Conservation (phyloP, 2,113 vertebrate genomes). For the Gavialis gangeticus region DNA sequence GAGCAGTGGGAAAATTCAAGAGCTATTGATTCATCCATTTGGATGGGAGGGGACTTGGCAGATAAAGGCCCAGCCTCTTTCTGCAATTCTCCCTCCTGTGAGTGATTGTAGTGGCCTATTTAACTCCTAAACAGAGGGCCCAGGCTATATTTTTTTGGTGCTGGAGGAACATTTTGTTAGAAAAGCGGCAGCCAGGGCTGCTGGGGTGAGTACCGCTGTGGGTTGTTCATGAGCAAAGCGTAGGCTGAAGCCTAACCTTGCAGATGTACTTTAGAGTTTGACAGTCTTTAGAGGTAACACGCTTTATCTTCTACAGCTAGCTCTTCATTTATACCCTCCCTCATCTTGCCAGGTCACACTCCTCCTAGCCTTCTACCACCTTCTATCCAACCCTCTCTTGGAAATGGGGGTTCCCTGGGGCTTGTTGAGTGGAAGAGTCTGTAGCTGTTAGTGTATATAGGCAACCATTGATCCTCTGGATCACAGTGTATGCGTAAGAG, state of each 20-base stretch:
- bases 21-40: not conserved
- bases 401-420: conserved; percentile 45
- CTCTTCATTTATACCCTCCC: conserved; percentile 26
- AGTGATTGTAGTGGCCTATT: conserved; percentile 17
- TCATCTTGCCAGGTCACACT: conserved; percentile 38
- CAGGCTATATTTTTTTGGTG: conserved; percentile 66
- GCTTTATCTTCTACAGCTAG: conserved; percentile 30
- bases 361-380: conserved; percentile 20
- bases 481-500: too few relatives aligned
- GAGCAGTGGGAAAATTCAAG: not conserved
- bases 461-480: too few relatives aligned
- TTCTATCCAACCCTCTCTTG: not conserved
- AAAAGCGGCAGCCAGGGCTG: conserved; percentile 67
- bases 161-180: conserved; percentile 70
- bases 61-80: not conserved
- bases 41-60: not conserved
- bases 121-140: conserved; percentile 41
- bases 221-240: conserved; percentile 29
- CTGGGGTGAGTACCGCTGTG: conserved; percentile 64
- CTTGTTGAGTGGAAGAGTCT: conserved; percentile 38
- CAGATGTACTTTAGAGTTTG: conserved; percentile 70
- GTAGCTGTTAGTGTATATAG: not conserved
- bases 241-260: conserved; percentile 68
- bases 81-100: not conserved
- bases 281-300: conserved; percentile 42